Base-by-base conservation (phyloP, 2,797 vertebrate species). In the Salmo trutta region DNA sequence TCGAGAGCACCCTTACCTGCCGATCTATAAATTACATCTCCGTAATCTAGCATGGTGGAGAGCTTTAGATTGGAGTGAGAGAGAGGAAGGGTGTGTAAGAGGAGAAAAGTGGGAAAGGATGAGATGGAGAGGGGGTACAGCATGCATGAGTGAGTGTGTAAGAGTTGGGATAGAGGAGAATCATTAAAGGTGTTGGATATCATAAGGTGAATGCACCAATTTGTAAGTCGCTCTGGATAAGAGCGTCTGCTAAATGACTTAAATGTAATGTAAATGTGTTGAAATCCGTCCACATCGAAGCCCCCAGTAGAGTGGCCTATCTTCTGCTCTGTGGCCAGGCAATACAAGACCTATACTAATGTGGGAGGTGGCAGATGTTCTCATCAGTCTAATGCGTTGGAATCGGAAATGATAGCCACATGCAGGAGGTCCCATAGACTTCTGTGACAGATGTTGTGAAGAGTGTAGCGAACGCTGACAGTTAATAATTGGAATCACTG, bases 351-450 rank as follows among this genome's bases (percentile, higher is more conserved):
- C 80, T 74, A 84, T 85, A 86, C 82, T 85, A 89, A 90, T 87
- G 85, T 82, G 59, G 79, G 77, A 81, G 77, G 82, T 59, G 81
- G 82, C 90, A 91, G 91, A 92, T 93, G 90, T 89, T 92, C 85
- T 86, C 79, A 88, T 90, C 84, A 85, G 81, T 80, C 68, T 71
- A 71, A 73, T 3, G 47, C 71, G 85, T 79, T 82, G 78, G 84
- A 87, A 83, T 71, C 77, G 74, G 83, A 84, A 88, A 79, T 51
- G 77, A 79, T 75, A 31, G 53, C 81, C 78, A 75, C 76, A 78
- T 73, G 73, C 77, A 47, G 19, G 56, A 3, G 31, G 31, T 47
- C 36, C 68, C 36, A 10, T 8, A 47, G n/a, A 70, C n/a, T 6
- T 15, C 31, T 17, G 16, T 17, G 27, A 15, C 27, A 16, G 27